These are phyloP conservation scores for Drosophila paucipuncta DNA, from an alignment of 2,888 invertebrate genomes.

Conservation along the genomic window DNA sequence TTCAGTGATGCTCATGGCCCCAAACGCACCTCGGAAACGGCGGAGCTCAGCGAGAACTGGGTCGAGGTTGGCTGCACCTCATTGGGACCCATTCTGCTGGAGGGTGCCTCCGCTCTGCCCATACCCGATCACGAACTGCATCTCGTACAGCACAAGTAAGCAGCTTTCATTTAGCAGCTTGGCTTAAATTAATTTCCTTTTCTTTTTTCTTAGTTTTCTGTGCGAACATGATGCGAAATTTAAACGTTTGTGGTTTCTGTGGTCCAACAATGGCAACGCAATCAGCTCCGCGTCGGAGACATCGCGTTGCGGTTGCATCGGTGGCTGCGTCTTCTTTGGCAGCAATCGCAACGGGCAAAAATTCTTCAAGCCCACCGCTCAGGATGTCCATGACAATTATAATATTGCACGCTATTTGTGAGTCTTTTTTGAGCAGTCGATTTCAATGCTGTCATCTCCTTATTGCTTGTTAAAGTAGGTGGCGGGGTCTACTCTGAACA, in stretches of 20 bases:
- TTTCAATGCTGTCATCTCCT: too few species aligned
- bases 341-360: conserved; percentile 94
- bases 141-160: conserved; percentile 91
- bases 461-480: not conserved
- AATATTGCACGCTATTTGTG: conserved; percentile 89
- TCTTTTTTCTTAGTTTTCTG: conserved; percentile 86
- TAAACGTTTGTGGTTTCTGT: conserved; percentile 97
- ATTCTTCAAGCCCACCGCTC: conserved; percentile 94
- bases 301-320: conserved; percentile 96
- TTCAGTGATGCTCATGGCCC: conserved; percentile 46
- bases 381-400: conserved; percentile 92
- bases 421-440: conserved; percentile 32
- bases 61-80: conserved; percentile 95
- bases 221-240: conserved; percentile 93
- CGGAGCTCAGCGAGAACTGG: conserved; percentile 90
- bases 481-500: too few species aligned
- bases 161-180: not conserved
- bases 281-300: conserved; percentile 87
- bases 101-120: conserved; percentile 94
- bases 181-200: not conserved
- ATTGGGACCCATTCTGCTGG: conserved; percentile 95
- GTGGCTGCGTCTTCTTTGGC: conserved; percentile 98
- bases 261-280: conserved; percentile 87
- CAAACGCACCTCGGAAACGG: conserved; percentile 79
- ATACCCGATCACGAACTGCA: conserved; percentile 92